Base-by-base conservation (phyloP, 2,888 invertebrate species). In the Ganaspis brasiliensis region DNA sequence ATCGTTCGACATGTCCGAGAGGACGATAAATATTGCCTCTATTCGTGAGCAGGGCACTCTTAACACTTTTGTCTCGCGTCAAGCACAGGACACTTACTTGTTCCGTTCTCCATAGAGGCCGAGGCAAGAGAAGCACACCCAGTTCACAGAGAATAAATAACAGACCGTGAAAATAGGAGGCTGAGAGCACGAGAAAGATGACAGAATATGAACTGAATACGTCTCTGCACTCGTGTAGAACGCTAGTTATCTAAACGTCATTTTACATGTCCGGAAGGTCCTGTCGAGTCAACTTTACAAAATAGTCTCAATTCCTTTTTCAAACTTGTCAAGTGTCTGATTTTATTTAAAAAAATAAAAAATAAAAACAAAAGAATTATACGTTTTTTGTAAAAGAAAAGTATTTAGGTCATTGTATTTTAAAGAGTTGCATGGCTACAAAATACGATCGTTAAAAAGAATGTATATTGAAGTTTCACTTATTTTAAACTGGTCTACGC, bases 61-160 rank as follows among this genome's bases (percentile, higher is more conserved):
- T 67, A 67, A 45, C 67, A 67, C 67, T 67, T 67, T 67, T 67
- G 67, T 67, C 67, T 67, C 67, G 37, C 40, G 67, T 45, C 67
- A 45, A 67, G 45, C 67, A 24, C 67, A 67, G 67, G 67, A 67
- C 67, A 67, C 67, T 67, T 67, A 63, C 63, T 63, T 37, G 45
- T 45, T 67, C 24, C 24, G 21, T 45, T 67, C 24, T 45, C 24
- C 21, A 40, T 5, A 67, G 21, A 1, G 63, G 14, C 12, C 19
- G 45, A 37, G 63, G 14, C n/a, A 21, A 21, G 40, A 21, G 40
- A 19, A 5, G 9, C 67, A 40, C 4, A 67, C 40, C 63, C 19
- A 40, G 63, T 63, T 63, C 63, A 61, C 40, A 67, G 9, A 24
- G 67, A 67, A 67, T 67, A 67, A 67, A 67, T 67, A 67, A 67